Base-by-base conservation (phyloP, 2,797 vertebrate genomes). In the Hybognathus amarus region DNA sequence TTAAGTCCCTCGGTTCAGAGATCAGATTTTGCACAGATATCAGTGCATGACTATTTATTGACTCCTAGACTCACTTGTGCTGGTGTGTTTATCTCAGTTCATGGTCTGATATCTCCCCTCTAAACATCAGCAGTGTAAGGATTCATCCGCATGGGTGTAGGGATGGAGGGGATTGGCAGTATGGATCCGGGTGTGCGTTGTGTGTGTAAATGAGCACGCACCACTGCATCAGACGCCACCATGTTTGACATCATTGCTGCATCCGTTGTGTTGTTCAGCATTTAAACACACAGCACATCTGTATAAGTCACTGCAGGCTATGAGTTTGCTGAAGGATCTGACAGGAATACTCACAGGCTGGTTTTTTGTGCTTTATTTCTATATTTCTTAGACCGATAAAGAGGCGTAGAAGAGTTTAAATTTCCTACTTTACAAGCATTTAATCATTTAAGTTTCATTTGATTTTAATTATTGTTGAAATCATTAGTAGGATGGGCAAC, bases 151-250 rank as follows among this genome's bases (percentile, higher is more conserved):
- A 64, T 45, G 56, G 59, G 40, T 77, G 76, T 22, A 30, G 33
- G 12, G 59, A 77, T 1, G 36, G 36, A 61, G n/a, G 42, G 45
- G 75, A 63, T 63, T 59, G 73, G 73, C 73, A 71, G 79, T 45
- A 47, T 56, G 52, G 17, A 61, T 80, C 36, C 5, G 24, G 27
- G 24, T 71, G 38, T 2, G 38, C 27, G 40, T 71, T 63, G 66
- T 59, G 78, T 61, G 24, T 80, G 27, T 80, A 80, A n/a, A 59
- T 59, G 63, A 61, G 24, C 70, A 68, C 27, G 3, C 38, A 20
- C 20, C 78, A 22, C 64, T 84, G 3, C 67, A 11, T 7, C 27
- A 84, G 63, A 11, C 30, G 15, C 36, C 68, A 52, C 38, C 1
- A n/a, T 38, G 22, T 64, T 59, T 64, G 38, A 30, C 54, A 64